These are phyloP conservation scores for Philhelius pedissequus DNA, from an alignment of 2,888 invertebrate species.

Conservation along the genomic window DNA sequence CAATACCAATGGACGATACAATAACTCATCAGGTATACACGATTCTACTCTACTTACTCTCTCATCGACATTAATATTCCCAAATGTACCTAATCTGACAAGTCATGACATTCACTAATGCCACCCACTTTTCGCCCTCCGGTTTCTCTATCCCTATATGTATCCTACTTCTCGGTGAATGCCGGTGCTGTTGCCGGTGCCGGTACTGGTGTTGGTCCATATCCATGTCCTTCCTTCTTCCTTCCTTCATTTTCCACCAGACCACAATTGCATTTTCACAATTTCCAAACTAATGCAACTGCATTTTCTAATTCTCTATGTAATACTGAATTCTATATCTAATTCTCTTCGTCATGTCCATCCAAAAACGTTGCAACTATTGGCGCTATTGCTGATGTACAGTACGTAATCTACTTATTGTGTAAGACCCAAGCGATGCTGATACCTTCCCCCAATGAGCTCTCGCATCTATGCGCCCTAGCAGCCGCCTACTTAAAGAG, in stretches of 20 bases:
- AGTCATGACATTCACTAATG: slow-evolving; percentile 24
- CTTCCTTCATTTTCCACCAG: background rate
- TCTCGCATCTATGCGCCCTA: slow-evolving; percentile 76
- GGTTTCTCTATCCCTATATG: background rate
- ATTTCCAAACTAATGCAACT: slow-evolving; percentile 45
- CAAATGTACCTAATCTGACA: slow-evolving; percentile 44
- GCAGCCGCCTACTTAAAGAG: slow-evolving; percentile 78
- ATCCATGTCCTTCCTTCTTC: background rate
- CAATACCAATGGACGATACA: slow-evolving; percentile 87
- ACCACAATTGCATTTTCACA: slow-evolving; percentile 31
- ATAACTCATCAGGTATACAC: slow-evolving; percentile 82
- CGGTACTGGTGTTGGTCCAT: background rate
- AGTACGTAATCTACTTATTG: slow-evolving; percentile 79
- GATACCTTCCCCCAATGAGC: slow-evolving; percentile 77
- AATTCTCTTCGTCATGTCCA: background rate
- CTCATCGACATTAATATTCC: slow-evolving; percentile 18
- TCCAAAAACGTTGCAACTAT: background rate
- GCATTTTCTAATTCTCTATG: slow-evolving; percentile 38
- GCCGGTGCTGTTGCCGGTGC: background rate
- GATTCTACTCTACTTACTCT: background rate
- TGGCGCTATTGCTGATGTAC: slow-evolving; percentile 62
- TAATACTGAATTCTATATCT: slow-evolving; percentile 52
- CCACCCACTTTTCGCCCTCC: slow-evolving; percentile 11
- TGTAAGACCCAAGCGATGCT: slow-evolving; percentile 78
- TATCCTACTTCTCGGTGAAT: too few species aligned